Conservation (phyloP, 2,888 invertebrate genomes). For the Tiliacea aurago region DNA sequence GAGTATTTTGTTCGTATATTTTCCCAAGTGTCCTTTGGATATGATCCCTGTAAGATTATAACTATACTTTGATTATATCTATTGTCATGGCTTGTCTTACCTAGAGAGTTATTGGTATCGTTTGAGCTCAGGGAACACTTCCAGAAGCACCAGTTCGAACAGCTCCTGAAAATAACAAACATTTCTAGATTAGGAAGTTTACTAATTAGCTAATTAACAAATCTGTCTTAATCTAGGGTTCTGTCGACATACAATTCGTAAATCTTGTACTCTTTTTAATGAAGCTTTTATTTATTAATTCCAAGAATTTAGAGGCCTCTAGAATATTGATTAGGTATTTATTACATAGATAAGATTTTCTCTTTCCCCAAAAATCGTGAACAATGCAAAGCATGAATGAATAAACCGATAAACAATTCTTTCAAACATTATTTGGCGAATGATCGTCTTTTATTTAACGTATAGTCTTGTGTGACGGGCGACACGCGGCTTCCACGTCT, state of each 20-base stretch:
- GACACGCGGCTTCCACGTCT: conserved; percentile 50
- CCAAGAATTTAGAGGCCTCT: not conserved
- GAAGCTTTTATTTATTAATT: not conserved
- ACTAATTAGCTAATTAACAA: not conserved
- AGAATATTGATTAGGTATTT: not conserved
- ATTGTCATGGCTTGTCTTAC: conserved; percentile 75
- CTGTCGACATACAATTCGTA: not conserved
- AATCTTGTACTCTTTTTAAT: not conserved
- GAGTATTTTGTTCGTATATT: conserved; percentile 65
- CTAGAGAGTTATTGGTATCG: conserved; percentile 83
- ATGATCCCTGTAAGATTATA: conserved; percentile 73
- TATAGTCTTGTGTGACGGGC: conserved; percentile 31
- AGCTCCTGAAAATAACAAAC: conserved; percentile 90
- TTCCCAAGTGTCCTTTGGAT: conserved; percentile 62
- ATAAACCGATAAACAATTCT: conserved; percentile 34
- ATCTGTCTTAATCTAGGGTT: not conserved
- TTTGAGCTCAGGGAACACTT: conserved; percentile 93
- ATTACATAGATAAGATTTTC: not conserved
- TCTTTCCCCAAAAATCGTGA: not conserved
- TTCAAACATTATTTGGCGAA: conserved; percentile 21
- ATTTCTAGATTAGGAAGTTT: not conserved
- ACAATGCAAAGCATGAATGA: conserved; percentile 1
- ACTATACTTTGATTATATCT: conserved; percentile 65
- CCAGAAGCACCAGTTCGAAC: conserved; percentile 92
- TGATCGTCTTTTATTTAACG: conserved; percentile 16